phyloP scores from a whole-genome alignment of 2,113 vertebrate species.

The Zosterops pallidus region DNA sequence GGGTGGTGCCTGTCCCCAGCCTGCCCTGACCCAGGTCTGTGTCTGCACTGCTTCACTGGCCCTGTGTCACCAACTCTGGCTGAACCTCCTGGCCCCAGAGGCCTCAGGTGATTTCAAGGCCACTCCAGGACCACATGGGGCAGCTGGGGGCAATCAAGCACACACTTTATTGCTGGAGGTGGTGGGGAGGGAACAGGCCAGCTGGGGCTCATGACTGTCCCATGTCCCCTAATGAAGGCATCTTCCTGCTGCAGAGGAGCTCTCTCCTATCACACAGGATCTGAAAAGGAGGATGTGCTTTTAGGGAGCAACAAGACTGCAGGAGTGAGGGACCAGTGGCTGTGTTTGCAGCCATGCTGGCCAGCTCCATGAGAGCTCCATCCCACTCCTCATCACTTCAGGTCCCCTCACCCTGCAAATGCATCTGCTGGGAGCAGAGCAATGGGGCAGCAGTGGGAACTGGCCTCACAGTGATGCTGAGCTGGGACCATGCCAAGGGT shows the following conservation, averaged over 20 bases:
- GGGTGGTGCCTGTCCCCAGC: background rate
- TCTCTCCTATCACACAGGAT: background rate
- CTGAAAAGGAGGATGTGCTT: background rate
- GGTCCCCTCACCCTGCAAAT: accelerated
- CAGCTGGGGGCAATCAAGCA: background rate
- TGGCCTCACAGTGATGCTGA: accelerated
- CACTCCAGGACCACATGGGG: background rate
- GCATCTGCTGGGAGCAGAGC: background rate
- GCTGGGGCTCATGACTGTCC: accelerated
- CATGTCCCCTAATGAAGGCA: accelerated
- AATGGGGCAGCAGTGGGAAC: background rate
- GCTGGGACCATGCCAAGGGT: background rate
- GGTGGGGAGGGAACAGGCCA: background rate
- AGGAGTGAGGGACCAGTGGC: accelerated
- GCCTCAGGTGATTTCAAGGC: accelerated
- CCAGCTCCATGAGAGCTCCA: background rate
- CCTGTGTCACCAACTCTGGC: accelerated
- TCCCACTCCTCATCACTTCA: accelerated
- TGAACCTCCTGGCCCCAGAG: background rate
- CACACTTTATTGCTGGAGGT: background rate
- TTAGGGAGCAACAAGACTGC: background rate
- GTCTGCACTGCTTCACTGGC: accelerated
- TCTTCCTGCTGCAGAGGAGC: background rate
- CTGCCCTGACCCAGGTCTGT: background rate
- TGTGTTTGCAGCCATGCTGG: background rate